phyloP scores from a whole-genome alignment of 2,888 invertebrate species.

The Oscheius sp. region DNA sequence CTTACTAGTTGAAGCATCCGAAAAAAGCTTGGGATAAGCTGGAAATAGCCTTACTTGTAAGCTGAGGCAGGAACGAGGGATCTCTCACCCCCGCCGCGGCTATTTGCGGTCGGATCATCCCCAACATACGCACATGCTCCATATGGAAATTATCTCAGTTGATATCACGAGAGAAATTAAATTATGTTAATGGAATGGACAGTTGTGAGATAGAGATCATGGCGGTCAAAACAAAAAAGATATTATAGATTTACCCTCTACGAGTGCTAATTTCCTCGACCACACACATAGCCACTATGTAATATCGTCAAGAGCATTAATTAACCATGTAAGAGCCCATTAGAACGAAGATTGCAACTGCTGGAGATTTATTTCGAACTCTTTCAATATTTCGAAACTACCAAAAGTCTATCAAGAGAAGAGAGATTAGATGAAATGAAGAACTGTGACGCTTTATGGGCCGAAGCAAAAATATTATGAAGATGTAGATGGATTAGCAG shows the following conservation, averaged over 20 bases:
- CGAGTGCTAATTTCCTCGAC: slow-evolving; percentile 20
- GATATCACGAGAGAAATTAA: slow-evolving; percentile 18
- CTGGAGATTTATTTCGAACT: background rate
- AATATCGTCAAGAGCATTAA: slow-evolving; percentile 27
- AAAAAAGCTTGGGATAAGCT: too few species aligned
- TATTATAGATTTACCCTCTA: background rate
- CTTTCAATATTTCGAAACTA: background rate
- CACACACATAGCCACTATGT: slow-evolving; percentile 23
- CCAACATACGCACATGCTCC: slow-evolving; percentile 25
- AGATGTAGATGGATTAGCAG: background rate
- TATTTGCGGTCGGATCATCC: slow-evolving; percentile 26
- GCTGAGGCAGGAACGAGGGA: slow-evolving; percentile 23
- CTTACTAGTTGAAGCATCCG: too few species aligned
- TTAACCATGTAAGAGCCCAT: slow-evolving; percentile 29
- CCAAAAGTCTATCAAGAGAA: background rate
- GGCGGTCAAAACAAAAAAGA: background rate
- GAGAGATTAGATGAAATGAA: background rate
- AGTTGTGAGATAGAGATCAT: background rate
- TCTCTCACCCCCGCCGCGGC: slow-evolving; percentile 24
- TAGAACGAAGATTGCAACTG: slow-evolving; percentile 10
- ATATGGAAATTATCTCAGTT: slow-evolving; percentile 24
- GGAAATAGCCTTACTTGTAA: too few species aligned
- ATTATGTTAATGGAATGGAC: background rate
- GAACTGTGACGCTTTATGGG: too few species aligned
- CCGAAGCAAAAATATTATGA: too few species aligned